These are phyloP conservation scores for Cyprinodon brontotheroides DNA, from an alignment of 2,113 vertebrate genomes.

Conservation along the genomic window DNA sequence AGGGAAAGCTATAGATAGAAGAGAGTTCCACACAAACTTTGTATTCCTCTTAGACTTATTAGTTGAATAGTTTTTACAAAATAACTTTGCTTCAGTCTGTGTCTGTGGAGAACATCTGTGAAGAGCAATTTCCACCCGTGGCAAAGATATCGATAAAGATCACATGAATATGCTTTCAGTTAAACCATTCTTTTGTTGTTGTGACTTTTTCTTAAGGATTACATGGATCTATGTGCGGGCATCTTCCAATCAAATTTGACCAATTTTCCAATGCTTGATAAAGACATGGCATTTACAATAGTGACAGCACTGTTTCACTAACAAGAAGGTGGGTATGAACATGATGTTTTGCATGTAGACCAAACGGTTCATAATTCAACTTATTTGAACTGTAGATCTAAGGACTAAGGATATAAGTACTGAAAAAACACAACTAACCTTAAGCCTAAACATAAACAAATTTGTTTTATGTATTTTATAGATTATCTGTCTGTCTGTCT, in stretches of 20 bases:
- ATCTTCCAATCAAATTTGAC: too few species aligned
- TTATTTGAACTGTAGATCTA: not conserved
- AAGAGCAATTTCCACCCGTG: not conserved
- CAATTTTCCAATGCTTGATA: too few species aligned
- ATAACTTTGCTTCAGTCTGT: too few species aligned
- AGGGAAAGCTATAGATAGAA: slow-evolving; percentile 7
- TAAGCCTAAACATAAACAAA: not conserved
- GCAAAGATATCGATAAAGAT: not conserved
- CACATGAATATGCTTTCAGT: not conserved
- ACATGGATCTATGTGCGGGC: too few species aligned
- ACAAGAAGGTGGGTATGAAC: too few species aligned
- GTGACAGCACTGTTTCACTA: too few species aligned
- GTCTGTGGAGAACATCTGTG: not conserved
- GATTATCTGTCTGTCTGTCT: too few species aligned
- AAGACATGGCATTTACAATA: too few species aligned
- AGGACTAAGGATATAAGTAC: not conserved
- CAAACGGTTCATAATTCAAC: too few species aligned
- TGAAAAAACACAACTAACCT: not conserved
- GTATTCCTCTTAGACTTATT: not conserved
- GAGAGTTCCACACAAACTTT: not conserved
- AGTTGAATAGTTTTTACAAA: not conserved
- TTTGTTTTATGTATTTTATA: too few species aligned
- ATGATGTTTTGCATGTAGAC: too few species aligned
- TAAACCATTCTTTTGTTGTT: not conserved
- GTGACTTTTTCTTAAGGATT: not conserved